These are phyloP conservation scores for Strigamia transsilvanica DNA, from an alignment of 2,888 invertebrate species.

Conservation along the genomic window DNA sequence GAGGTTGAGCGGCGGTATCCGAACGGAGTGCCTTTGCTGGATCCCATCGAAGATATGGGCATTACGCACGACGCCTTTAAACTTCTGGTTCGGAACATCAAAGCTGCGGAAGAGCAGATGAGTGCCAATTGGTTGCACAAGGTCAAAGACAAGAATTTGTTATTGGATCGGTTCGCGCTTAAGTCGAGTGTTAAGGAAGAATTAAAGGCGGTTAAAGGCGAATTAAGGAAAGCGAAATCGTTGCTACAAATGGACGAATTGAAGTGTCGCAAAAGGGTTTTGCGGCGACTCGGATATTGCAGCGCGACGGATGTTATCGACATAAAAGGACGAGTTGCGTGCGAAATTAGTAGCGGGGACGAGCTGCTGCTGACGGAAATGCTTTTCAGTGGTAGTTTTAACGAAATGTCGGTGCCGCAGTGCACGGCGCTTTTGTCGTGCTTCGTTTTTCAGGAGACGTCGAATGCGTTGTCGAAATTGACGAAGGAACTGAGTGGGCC, in stretches of 20 bases:
- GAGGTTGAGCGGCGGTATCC: slow-evolving; percentile 91
- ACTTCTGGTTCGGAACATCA: slow-evolving; percentile 82
- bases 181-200: slow-evolving; percentile 73
- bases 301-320: slow-evolving; percentile 94
- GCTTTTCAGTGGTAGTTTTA: slow-evolving; percentile 97
- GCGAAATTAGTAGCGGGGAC: slow-evolving; percentile 92
- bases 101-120: slow-evolving; percentile 80
- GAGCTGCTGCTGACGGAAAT: slow-evolving; percentile 96
- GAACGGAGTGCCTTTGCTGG: slow-evolving; percentile 84
- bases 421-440: slow-evolving; percentile 86
- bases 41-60: slow-evolving; percentile 96
- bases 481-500: slow-evolving; percentile 89
- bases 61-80: slow-evolving; percentile 85
- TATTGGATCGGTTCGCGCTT: slow-evolving; percentile 78
- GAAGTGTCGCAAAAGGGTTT: slow-evolving; percentile 91
- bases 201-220: slow-evolving; percentile 73
- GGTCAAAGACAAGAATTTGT: slow-evolving; percentile 74
- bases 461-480: slow-evolving; percentile 78
- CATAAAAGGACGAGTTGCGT: slow-evolving; percentile 97
- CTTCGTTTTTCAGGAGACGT: slow-evolving; percentile 91
- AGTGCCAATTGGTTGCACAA: slow-evolving; percentile 83
- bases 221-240: slow-evolving; percentile 85
- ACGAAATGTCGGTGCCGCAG: slow-evolving; percentile 76
- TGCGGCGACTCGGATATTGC: slow-evolving; percentile 91
- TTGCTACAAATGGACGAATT: slow-evolving; percentile 96